Percentiles rank a stretch among this genome's conserved stretches.
These are phyloP conservation scores for human DNA, from an alignment of 2,113 vertebrate genomes.

Conservation along the genomic window GRCh38 chr12:108206501-108207000, in stretches of 20 bases:
- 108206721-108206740: not conserved
- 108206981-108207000: not conserved
- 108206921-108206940: not conserved
- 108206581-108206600: not conserved
- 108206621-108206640: not conserved
- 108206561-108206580: fast-evolving
- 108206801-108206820: not conserved
- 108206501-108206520: fast-evolving
- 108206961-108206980: not conserved
- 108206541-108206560: not conserved
- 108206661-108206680: not conserved
- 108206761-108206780: not conserved
- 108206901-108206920: not conserved
- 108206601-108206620: too few species aligned
- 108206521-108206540: not conserved
- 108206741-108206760: not conserved
- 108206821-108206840: not conserved
- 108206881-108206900: fast-evolving
- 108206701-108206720: fast-evolving
- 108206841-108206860: not conserved
- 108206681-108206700: not conserved
- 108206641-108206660: not conserved
- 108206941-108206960: not conserved
- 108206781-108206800: not conserved
- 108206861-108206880: not conserved